These are phyloP conservation scores for Pherbina coryleti DNA, from an alignment of 2,888 invertebrate genomes.

Conservation along the genomic window DNA sequence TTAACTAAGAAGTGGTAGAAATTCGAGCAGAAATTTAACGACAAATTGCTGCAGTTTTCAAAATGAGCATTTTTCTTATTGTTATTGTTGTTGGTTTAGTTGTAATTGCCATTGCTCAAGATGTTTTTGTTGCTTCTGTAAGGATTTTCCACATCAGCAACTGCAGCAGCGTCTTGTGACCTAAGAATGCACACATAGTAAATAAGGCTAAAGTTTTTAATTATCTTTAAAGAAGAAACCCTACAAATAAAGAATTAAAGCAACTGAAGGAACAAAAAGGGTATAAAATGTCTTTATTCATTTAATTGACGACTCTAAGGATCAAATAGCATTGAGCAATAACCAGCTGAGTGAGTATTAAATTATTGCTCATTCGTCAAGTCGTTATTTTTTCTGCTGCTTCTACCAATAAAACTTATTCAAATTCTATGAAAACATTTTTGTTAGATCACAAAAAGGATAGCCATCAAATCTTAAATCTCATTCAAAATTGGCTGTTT, in stretches of 20 bases:
- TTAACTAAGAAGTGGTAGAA: conserved; percentile 16
- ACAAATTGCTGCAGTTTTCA: conserved; percentile 43
- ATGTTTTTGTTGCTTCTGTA: conserved; percentile 39
- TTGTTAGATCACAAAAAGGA: too few relatives aligned
- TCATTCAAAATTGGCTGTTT: too few relatives aligned
- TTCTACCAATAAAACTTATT: background rate
- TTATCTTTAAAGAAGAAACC: background rate
- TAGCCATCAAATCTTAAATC: too few relatives aligned
- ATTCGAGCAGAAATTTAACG: conserved; percentile 31
- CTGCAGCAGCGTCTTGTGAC: background rate
- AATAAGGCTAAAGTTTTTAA: conserved; percentile 25
- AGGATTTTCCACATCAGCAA: conserved; percentile 14
- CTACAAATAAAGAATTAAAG: background rate
- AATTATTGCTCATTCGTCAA: background rate
- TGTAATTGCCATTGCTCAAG: conserved; percentile 36
- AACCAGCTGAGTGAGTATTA: too few relatives aligned
- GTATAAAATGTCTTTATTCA: background rate
- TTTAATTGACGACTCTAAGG: too few relatives aligned
- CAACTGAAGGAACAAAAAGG: background rate
- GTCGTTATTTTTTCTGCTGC: background rate
- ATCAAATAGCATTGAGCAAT: too few relatives aligned
- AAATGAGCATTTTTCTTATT: conserved; percentile 40
- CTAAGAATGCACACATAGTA: background rate
- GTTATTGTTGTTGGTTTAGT: conserved; percentile 12
- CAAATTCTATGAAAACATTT: too few relatives aligned